Evolutionary conservation across 2,113 vertebrate species (phyloP), one percentile per base, ranked within the genome.

Genomic region (Okapia johnstoni): DNA sequence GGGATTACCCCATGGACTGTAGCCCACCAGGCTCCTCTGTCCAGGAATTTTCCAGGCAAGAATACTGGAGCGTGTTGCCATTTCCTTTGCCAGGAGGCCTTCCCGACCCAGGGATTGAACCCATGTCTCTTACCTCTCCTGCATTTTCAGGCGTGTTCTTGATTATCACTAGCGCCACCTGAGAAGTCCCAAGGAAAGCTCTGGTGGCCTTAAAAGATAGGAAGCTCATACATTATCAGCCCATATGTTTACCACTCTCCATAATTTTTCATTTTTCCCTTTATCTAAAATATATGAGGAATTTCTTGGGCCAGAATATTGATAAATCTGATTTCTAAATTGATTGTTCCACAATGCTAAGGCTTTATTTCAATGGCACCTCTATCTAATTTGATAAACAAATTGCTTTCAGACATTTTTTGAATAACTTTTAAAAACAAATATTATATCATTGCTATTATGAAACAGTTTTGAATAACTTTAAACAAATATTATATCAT

Each of bases 401-500:
- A 94, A 95, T 95, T 96, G 19, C 87, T 97, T 97, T 92, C 23
- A 87, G 28, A 23, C 43, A 92, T n/a, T 14, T n/a, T 90, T 89
- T 94, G 92, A 92, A 93, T 60, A 33, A 93, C 61, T 96, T 26
- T 90, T n/a, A n/a, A n/a, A 66, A 93, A 83, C 6, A 92, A 79
- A 70, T 76, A 50, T 54, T 66, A 28, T 92, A 0, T 54, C 88
- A 93, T 87, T 90, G 25, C 17, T 83, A 11, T 77, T 92, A 79
- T 43, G 14, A 85, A 80, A 77, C 43, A 92, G 17, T n/a, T 90
- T 89, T 94, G 92, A 92, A 93, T 60, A 33, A 93, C 61, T 96
- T 26, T 90, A 66, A 93, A 83, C 6, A 92, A 79, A 70, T 76
- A 50, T 54, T 66, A 28, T 92, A 0, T 54, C 88, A 93, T 87